These are phyloP conservation scores for Himalopsyche anomala DNA, from an alignment of 2,888 invertebrate genomes.

Conservation along the genomic window DNA sequence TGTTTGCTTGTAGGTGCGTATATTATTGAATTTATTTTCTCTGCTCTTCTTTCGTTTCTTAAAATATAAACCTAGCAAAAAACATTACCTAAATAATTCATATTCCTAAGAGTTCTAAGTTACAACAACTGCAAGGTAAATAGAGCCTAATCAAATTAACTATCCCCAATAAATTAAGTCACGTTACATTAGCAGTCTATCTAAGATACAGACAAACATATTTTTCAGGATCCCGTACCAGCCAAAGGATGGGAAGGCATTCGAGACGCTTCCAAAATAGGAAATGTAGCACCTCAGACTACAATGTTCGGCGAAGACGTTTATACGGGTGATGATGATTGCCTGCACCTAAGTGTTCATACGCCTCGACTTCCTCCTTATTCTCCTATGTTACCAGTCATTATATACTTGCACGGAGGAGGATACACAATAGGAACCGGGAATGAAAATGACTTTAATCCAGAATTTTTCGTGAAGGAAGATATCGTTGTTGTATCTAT, in stretches of 20 bases:
- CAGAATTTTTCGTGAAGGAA: slow-evolving; percentile 73
- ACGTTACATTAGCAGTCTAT: too few species aligned
- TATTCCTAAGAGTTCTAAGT: too few species aligned
- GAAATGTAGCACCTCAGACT: slow-evolving; percentile 68
- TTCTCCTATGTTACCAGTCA: slow-evolving; percentile 71
- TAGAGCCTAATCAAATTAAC: too few species aligned
- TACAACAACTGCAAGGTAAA: too few species aligned
- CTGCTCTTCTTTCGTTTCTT: too few species aligned
- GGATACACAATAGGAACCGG: slow-evolving; percentile 74
- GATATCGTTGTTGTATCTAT: slow-evolving; percentile 74
- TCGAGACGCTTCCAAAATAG: slow-evolving; percentile 74
- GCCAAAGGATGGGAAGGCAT: slow-evolving; percentile 72
- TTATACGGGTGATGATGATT: slow-evolving; percentile 72
- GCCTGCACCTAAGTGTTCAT: slow-evolving; percentile 74
- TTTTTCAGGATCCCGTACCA: slow-evolving; percentile 70
- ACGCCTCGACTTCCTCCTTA: slow-evolving; percentile 69
- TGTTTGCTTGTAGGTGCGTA: too few species aligned
- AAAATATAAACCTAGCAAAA: too few species aligned
- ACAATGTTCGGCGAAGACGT: slow-evolving; percentile 63
- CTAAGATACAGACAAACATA: background rate
- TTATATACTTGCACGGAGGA: slow-evolving; percentile 76
- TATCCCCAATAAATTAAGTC: too few species aligned
- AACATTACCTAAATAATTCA: too few species aligned
- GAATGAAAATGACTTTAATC: slow-evolving; percentile 71
- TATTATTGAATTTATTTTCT: too few species aligned